Base-by-base conservation (phyloP, 2,113 vertebrate genomes). In the Monarcha castaneiventris region DNA sequence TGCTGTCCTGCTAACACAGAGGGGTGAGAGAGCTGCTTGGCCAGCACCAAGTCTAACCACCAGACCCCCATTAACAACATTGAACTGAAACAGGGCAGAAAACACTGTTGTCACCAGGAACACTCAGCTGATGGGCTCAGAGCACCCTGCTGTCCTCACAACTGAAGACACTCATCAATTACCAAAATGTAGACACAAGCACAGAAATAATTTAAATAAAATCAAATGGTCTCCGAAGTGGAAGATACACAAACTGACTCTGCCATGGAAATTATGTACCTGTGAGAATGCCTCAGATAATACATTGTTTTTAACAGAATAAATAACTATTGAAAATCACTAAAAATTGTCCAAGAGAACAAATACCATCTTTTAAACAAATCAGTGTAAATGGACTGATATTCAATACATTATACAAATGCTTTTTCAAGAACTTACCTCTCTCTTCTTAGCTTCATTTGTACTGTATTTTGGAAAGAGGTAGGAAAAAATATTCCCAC, bases 401-500 rank as follows among this genome's bases (percentile, higher is more conserved):
- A 85, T 23, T 61, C 49, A 84, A 46, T 8, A 44, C 4, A 39
- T 58, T 46, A 43, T 59, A 82, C 43, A 96, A 62, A 84, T 7
- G 16, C 11, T 71, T 90, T 94, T 82, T 74, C 58, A 94, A 67
- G 44, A 68, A 85, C 97, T 92, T 89, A 99, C 99, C 98, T 99
- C 99, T 97, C 99, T 98, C 96, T 99, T 99, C 97, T 99, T 99
- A 94, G 99, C 99, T 98, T 99, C 99, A 79, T 99, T 99, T 98
- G 99, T 99, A 98, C 99, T 99, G 97, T 99, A 99, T 97, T 99
- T 99, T 68, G 99, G 99, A 97, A 99, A 99, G 95, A 99, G 99
- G 98, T 99, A 99, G 86, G 99, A 99, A 98, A 99, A 99, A 97
- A 99, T 99, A 98, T 99, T 99, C 86, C 99, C 99, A 71, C 99